Conservation (phyloP, 2,888 invertebrate species). For the Sinhomidia bicolor region DNA sequence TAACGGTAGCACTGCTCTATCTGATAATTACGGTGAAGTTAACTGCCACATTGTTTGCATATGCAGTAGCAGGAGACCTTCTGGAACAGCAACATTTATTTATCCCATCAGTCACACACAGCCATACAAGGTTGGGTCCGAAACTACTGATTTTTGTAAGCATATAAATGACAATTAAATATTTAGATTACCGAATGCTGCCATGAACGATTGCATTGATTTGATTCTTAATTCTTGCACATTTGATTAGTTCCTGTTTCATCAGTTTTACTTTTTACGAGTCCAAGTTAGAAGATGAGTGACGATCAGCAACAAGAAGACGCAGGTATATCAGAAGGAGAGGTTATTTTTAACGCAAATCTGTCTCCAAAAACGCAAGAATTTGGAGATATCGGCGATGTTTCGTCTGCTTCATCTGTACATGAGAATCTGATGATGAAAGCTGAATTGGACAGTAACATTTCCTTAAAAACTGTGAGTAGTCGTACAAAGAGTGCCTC, state of each 20-base stretch:
- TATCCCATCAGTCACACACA: background rate
- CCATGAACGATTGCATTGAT: no score
- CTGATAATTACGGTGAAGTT: background rate
- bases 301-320: background rate
- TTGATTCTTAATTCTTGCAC: no score
- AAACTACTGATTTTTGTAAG: background rate
- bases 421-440: background rate
- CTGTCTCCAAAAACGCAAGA: background rate
- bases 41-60: background rate
- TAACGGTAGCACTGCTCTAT: background rate
- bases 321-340: background rate
- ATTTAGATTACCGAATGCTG: no score
- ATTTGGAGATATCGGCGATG: conserved; percentile 27
- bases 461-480: background rate
- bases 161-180: no score
- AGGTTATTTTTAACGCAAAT: background rate
- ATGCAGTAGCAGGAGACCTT: background rate
- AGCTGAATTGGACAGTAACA: background rate
- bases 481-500: background rate
- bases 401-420: background rate
- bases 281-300: background rate
- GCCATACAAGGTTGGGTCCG: background rate
- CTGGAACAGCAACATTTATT: background rate
- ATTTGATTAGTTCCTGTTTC: background rate
- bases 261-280: background rate